Evolutionary conservation across 2,888 invertebrate genomes (phyloP).

Genomic region (Alitta virens): DNA sequence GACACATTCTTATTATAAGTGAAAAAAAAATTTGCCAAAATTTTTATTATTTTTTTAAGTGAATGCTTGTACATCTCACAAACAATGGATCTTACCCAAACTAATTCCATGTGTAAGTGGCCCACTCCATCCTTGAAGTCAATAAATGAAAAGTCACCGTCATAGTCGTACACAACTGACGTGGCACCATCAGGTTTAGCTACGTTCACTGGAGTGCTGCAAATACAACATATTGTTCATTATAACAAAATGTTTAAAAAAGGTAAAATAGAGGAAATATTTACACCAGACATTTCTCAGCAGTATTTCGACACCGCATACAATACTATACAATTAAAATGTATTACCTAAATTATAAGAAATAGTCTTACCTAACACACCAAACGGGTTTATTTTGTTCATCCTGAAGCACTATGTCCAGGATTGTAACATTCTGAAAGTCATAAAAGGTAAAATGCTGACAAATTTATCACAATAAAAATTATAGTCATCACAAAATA

Average conservation of each 20-base stretch:
- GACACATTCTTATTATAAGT: no score
- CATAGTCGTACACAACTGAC: neutral
- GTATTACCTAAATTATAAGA: no score
- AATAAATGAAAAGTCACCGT: neutral
- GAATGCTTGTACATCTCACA: no score
- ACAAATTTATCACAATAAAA: neutral
- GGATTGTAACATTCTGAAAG: neutral
- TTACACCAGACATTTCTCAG: no score
- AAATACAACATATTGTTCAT: neutral
- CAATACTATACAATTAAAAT: no score
- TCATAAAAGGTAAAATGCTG: neutral
- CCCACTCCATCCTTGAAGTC: neutral
- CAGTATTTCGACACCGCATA: no score
- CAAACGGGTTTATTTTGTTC: neutral
- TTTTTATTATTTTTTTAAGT: no score
- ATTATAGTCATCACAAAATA: no score
- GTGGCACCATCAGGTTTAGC: neutral
- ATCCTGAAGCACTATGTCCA: neutral
- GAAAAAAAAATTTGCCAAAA: no score
- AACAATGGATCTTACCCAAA: neutral
- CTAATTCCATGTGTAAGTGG: neutral
- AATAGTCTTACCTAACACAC: neutral
- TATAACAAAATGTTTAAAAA: no score
- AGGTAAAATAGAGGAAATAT: no score
- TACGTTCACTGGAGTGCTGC: neutral